phyloP scores from a whole-genome alignment of 2,113 vertebrate species.

The Calyptomena viridis region DNA sequence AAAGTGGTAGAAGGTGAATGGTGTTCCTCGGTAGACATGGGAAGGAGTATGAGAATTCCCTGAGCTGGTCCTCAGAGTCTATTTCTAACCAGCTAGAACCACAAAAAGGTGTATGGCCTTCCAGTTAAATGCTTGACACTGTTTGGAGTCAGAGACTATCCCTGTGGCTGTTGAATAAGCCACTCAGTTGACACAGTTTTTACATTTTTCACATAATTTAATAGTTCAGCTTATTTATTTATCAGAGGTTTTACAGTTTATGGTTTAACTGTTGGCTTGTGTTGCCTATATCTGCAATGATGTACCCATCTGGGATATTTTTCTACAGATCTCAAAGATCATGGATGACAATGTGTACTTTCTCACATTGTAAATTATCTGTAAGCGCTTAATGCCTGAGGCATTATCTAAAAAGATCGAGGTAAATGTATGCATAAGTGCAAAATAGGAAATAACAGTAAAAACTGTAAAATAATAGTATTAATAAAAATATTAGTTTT shows the following conservation, averaged over 20 bases:
- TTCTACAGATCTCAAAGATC: neutral
- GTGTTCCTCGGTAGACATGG: neutral
- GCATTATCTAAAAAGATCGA: neutral
- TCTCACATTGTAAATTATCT: neutral
- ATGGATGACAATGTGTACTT: neutral
- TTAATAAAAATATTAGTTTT: neutral
- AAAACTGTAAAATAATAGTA: neutral
- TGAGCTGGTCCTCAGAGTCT: neutral
- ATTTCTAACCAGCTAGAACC: neutral
- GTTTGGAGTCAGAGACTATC: neutral
- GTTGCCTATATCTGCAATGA: neutral
- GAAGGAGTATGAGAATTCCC: neutral
- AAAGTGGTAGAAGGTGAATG: neutral
- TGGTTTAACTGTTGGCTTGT: neutral
- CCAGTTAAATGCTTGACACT: neutral
- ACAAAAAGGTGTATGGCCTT: fast-evolving
- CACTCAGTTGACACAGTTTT: neutral
- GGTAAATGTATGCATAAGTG: neutral
- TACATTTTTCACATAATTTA: neutral
- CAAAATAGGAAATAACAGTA: neutral
- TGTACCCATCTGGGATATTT: neutral
- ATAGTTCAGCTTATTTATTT: neutral
- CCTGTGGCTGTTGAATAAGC: neutral
- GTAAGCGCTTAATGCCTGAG: neutral
- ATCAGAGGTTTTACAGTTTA: fast-evolving